phyloP scores from a whole-genome alignment of 2,797 vertebrate species.

The Tragelaphus eurycerus region DNA sequence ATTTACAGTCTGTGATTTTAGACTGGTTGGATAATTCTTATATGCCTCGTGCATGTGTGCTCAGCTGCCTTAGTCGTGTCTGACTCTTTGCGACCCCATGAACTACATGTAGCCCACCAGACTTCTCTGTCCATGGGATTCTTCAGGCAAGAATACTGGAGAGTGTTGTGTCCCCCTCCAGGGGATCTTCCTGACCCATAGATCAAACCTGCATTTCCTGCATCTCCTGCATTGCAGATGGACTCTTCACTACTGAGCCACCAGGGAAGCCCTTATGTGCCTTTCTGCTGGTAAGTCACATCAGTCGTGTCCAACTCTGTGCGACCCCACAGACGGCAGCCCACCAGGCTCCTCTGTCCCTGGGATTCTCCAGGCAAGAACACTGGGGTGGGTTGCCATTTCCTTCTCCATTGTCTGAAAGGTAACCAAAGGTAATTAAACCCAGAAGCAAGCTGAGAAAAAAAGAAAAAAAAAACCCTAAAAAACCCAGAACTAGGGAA shows the following conservation, averaged over 20 bases:
- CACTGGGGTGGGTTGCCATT: too few relatives aligned
- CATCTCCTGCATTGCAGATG: not conserved
- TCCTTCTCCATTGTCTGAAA: too few relatives aligned
- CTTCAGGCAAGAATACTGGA: not conserved
- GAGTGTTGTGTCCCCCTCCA: not conserved
- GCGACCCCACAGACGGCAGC: too few relatives aligned
- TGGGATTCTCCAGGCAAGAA: too few relatives aligned
- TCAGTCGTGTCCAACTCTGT: too few relatives aligned
- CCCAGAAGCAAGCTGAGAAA: too few relatives aligned
- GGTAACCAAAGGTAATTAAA: too few relatives aligned
- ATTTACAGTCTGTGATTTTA: not conserved
- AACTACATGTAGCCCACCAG: not conserved
- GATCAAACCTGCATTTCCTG: not conserved
- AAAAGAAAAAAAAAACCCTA: too few relatives aligned
- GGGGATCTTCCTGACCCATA: not conserved
- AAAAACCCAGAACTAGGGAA: too few relatives aligned
- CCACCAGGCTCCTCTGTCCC: too few relatives aligned
- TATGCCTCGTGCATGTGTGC: not conserved
- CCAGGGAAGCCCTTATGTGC: not conserved
- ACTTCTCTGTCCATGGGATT: not conserved
- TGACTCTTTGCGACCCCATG: not conserved
- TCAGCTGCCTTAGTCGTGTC: accelerated
- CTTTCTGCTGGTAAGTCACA: too few relatives aligned
- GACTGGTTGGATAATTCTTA: not conserved
- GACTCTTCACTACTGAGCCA: not conserved